Base-by-base conservation (phyloP, 2,113 vertebrate genomes). In the Bothrops jararaca region DNA sequence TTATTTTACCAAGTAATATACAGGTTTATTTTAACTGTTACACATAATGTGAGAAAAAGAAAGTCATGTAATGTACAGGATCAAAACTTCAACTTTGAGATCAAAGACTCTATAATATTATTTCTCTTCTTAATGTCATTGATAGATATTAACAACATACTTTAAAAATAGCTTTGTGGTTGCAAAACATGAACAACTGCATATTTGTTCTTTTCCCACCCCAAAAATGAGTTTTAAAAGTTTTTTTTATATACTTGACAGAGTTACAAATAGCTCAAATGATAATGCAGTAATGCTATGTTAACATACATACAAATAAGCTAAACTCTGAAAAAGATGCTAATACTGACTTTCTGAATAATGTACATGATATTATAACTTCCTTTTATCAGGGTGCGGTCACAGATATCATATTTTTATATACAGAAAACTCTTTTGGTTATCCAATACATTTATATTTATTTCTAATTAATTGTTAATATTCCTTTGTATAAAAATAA, bases 381-480 rank as follows among this genome's bases (percentile, higher is more conserved):
- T 91, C 91, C 93, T 94, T 96, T 96, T 96, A 95, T 88, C 96
- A 95, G 0, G 3, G 96, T 94, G 93, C 94, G 94, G 88, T 92
- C 93, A 94, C 90, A 94, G 94, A 95, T 86, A 93, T 88, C 85
- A 22, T 95, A 96, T 92, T 85, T 69, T 97, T 97, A 98, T 88
- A 97, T 97, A 97, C 94, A 92, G 89, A 95, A 94, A 95, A 96
- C 92, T 34, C 34, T 93, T 93, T 96, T 94, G 93, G 93, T 95
- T 94, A 95, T 89, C 93, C 69, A 95, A 95, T 92, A 89, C 58
- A 97, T 96, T 96, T 88, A 90, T 98, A 98, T 98, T 98, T 98
- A 98, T 98, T 98, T 97, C 96, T 96, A 98, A 97, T 96, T 97
- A 96, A 97, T 96, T 98, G 96, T 96, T 96, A 93, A 92, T 95